phyloP scores from a whole-genome alignment of 1,140 invertebrate species.

The Hestina assimilis region DNA sequence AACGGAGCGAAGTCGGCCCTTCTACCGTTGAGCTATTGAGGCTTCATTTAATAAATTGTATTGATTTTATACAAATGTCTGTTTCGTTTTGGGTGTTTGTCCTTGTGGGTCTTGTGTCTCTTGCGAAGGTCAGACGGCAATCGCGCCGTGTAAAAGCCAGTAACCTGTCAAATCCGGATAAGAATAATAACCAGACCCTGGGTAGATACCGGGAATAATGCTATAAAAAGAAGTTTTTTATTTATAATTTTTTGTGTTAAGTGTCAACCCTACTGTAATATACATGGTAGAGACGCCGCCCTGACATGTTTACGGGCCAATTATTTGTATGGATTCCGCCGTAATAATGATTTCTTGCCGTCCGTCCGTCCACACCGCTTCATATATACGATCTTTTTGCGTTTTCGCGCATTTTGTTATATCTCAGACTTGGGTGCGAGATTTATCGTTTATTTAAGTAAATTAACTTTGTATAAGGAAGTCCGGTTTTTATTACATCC shows the following conservation, averaged over 20 bases:
- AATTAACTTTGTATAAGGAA: constrained; percentile 37
- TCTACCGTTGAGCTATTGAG: too few species aligned
- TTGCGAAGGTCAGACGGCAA: too few species aligned
- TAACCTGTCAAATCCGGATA: too few species aligned
- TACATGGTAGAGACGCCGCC: constrained; percentile 73
- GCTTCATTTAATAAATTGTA: too few species aligned
- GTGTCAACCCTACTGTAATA: constrained; percentile 63
- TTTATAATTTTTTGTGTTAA: neutral
- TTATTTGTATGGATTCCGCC: constrained; percentile 76
- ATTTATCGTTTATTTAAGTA: constrained; percentile 57
- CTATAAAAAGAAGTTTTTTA: neutral
- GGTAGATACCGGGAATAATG: too few species aligned
- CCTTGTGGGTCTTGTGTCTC: too few species aligned
- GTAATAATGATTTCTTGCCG: constrained; percentile 76
- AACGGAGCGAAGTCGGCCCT: too few species aligned
- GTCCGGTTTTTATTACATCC: constrained; percentile 20
- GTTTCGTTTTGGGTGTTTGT: too few species aligned
- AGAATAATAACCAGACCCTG: too few species aligned
- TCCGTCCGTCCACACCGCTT: constrained; percentile 33
- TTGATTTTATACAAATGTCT: neutral
- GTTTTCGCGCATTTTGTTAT: constrained; percentile 54
- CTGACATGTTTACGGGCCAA: constrained; percentile 77
- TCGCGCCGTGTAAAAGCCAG: too few species aligned
- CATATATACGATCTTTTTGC: constrained; percentile 54
- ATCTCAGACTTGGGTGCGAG: constrained; percentile 42